A percentile compares a stretch with the other conserved stretches of the same genome.
Conservation (phyloP, 2,797 vertebrate species). For the Neostethus bicornis region DNA sequence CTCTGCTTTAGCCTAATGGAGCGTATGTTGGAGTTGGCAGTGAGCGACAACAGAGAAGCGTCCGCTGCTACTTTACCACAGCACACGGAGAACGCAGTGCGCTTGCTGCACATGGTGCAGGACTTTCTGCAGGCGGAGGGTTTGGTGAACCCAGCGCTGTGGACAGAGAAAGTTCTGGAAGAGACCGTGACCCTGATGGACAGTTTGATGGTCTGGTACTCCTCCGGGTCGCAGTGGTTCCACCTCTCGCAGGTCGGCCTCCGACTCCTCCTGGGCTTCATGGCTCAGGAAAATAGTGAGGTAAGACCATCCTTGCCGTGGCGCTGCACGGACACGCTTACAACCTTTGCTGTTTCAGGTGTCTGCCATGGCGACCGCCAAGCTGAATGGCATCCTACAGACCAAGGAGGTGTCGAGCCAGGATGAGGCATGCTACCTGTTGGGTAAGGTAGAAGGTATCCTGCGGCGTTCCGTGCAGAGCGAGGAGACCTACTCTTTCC, state of each 20-base stretch:
- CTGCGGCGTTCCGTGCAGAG: constrained; percentile 87
- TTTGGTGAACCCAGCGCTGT: constrained; percentile 86
- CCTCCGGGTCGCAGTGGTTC: constrained; percentile 82
- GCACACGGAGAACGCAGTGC: constrained; percentile 92
- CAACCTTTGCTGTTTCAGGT: constrained; percentile 74
- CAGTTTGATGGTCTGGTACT: constrained; percentile 91
- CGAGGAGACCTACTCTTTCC: constrained; percentile 90
- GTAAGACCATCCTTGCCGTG: constrained; percentile 65
- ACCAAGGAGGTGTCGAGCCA: constrained; percentile 93
- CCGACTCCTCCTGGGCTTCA: constrained; percentile 92
- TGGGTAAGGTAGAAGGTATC: constrained; percentile 91
- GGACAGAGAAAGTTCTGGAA: constrained; percentile 95
- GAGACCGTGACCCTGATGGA: constrained; percentile 92
- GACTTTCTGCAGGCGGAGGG: constrained; percentile 96
- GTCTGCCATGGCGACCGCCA: constrained; percentile 94
- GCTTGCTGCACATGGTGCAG: constrained; percentile 88
- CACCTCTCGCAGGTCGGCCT: constrained; percentile 92
- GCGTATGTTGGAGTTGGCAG: constrained; percentile 94
- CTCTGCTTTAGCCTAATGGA: constrained; percentile 86
- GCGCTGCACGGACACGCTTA: no score
- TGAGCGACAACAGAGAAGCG: constrained; percentile 90
- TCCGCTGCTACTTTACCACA: constrained; percentile 82
- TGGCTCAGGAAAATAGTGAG: constrained; percentile 90
- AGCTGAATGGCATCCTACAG: constrained; percentile 94
- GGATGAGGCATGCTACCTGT: constrained; percentile 92